Base-by-base conservation (phyloP, 1,140 invertebrate species). In the Hyles vespertilio region DNA sequence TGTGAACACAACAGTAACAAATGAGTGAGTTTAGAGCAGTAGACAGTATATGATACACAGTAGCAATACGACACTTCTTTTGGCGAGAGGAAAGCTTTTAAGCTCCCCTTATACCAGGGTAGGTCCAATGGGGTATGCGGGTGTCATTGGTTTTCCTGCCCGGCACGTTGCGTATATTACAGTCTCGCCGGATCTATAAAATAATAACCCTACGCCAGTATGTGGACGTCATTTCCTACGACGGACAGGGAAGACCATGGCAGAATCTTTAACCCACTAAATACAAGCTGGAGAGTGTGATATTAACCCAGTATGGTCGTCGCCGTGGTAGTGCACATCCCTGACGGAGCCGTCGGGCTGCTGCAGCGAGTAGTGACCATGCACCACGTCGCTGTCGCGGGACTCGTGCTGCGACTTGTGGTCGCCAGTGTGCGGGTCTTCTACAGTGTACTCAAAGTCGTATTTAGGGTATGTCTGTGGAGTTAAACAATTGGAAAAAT, bases 401-500 rank as follows among this genome's bases (percentile, higher is more conserved):
- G 50, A 58, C 61, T 79, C 77, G 56, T 77, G 74, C 56, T 80
- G 78, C 8, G 54, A 63, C 67, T 80, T 80, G 59, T 61, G 61
- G 59, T 81, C 78, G 5, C 70, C 68, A 34, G 75, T 79, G 64
- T 91, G 91, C 2, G 72, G 73, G 69, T 84, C 90, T 51, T 74
- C 81, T 59, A 91, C 90, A 59, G 74, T 77, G 63, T 77, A 77
- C 5, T 67, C 69, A 52, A 76, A 74, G 44, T 76, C 65, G 60
- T 74, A 77, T 56, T 73, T 74, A 33, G 76, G 73, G 32, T 76
- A 61, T 3, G 75, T 57, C 75, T 78, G 36, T 6, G 64, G 45
- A 22, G n/a, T 47, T 10, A 3, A 6, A 32, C 9, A 22, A 3
- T 3, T 32, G 34, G 22, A n/a, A 44, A 44, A 32, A 45, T 44